Evolutionary conservation across 2,888 invertebrate genomes (phyloP).

Genomic region (Dasypolia templi): DNA sequence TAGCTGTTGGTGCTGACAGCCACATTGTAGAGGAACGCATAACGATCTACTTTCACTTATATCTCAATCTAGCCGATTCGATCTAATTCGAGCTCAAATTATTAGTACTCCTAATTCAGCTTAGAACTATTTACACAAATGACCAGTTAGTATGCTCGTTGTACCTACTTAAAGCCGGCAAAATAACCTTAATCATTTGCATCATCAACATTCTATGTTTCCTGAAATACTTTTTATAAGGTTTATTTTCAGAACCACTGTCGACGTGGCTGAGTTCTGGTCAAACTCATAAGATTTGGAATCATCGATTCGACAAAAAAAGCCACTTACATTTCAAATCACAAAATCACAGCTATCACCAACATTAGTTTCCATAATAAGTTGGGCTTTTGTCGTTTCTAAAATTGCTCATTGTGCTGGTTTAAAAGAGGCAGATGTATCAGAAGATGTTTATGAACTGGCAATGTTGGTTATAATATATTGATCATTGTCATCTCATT

Average conservation of each 20-base stretch:
- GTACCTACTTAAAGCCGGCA: neutral
- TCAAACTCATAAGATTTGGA: too few relatives aligned
- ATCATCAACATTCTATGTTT: neutral
- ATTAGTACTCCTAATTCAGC: slow-evolving; percentile 19
- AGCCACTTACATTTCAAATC: too few relatives aligned
- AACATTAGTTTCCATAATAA: neutral
- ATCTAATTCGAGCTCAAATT: slow-evolving; percentile 36
- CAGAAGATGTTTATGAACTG: neutral
- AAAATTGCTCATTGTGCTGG: neutral
- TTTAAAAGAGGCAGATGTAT: neutral
- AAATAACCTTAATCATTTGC: neutral
- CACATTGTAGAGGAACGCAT: slow-evolving; percentile 43
- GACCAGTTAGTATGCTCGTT: slow-evolving; percentile 7
- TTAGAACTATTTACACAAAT: slow-evolving; percentile 35
- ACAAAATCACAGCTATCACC: neutral
- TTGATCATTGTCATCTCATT: slow-evolving; percentile 2
- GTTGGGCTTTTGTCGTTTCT: neutral
- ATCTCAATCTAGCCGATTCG: slow-evolving; percentile 46
- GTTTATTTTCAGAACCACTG: too few relatives aligned
- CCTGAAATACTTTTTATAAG: too few relatives aligned
- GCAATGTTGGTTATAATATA: too few relatives aligned
- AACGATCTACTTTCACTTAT: slow-evolving; percentile 29
- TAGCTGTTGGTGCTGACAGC: neutral
- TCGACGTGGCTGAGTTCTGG: too few relatives aligned
- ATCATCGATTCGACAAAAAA: too few relatives aligned